Percentiles rank a stretch among this genome's conserved stretches.
Evolutionary conservation across 2,797 vertebrate species (phyloP).

Genomic region (Pangasius krempfi): DNA sequence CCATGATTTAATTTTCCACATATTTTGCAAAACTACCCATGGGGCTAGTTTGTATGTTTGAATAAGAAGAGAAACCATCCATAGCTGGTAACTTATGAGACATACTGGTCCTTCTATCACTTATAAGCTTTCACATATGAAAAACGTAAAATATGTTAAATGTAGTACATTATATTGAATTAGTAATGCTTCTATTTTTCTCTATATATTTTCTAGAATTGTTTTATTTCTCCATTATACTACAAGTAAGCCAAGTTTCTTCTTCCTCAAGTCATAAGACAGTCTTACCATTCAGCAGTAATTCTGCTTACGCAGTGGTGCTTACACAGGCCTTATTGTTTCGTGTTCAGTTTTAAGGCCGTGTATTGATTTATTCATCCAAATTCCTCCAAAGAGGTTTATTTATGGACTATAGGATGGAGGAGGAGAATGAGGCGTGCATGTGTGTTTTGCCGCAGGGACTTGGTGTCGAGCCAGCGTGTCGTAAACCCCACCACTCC

Average conservation of each 20-base stretch:
- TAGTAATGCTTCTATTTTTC: neutral
- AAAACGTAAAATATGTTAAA: neutral
- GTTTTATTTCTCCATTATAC: neutral
- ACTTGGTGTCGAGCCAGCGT: conserved; percentile 88
- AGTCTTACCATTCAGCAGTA: neutral
- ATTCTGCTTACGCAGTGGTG: neutral
- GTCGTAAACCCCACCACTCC: conserved; percentile 75
- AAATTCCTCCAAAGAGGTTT: neutral
- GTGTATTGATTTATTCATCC: neutral
- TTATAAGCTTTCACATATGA: neutral
- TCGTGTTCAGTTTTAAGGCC: neutral
- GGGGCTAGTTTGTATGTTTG: neutral
- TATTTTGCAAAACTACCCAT: no score
- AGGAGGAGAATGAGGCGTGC: conserved; percentile 23
- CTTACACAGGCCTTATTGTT: conserved; percentile 16
- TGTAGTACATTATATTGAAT: neutral
- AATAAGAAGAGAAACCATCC: neutral
- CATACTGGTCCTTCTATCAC: neutral
- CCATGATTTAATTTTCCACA: neutral
- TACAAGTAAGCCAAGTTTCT: neutral
- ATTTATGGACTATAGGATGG: neutral
- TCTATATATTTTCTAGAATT: neutral
- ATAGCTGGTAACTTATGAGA: neutral
- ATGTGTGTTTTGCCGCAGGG: conserved; percentile 69
- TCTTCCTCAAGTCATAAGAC: neutral